Evolutionary conservation across 2,113 vertebrate genomes (phyloP).

Genomic region (Scartelaos histophorus): DNA sequence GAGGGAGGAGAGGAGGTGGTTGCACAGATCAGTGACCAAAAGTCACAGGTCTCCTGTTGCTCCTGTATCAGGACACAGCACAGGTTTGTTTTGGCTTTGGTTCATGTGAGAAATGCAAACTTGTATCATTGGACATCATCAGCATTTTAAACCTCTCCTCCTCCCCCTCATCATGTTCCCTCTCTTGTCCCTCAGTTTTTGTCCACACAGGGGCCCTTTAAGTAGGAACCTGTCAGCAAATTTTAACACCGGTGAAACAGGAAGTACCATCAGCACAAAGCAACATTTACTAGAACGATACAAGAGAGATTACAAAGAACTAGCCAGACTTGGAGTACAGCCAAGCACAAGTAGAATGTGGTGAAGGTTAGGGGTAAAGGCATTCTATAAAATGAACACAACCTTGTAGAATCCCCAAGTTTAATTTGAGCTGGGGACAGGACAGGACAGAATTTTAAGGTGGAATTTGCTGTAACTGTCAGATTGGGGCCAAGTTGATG

Average conservation of each 20-base stretch:
- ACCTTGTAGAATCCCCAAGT: no score
- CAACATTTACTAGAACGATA: conserved; percentile 39
- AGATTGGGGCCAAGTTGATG: no score
- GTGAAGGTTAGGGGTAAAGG: no score
- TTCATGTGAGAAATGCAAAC: background rate
- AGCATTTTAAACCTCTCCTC: conserved; percentile 49
- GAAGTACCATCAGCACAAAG: conserved; percentile 75
- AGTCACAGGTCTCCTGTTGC: no score
- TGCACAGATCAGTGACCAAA: no score
- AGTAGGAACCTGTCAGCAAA: conserved; percentile 71
- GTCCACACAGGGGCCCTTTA: conserved; percentile 34
- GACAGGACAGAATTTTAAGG: no score
- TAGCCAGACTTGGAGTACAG: background rate
- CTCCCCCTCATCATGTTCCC: no score
- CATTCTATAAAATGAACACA: no score
- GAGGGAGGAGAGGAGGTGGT: no score
- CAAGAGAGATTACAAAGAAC: conserved; percentile 14
- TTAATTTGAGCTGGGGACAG: no score
- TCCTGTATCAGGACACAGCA: background rate
- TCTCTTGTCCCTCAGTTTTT: conserved; percentile 36
- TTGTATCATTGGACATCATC: background rate
- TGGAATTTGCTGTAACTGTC: no score
- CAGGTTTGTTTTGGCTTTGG: background rate
- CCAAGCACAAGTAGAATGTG: background rate
- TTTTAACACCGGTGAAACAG: conserved; percentile 48